Evolutionary conservation across 2,797 vertebrate genomes (phyloP).

Genomic region (Huso huso): DNA sequence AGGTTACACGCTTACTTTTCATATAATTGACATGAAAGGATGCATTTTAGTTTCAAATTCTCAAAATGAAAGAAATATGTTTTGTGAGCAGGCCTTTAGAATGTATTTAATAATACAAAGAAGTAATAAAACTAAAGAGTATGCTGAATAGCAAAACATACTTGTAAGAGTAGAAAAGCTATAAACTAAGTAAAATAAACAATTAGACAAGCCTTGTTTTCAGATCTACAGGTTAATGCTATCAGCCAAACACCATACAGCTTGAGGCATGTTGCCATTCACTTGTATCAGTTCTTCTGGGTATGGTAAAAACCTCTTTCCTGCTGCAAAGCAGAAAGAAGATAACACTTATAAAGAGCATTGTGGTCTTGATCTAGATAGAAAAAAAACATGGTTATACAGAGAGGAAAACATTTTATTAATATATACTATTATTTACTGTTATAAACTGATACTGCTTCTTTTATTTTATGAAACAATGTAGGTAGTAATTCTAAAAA

Average conservation of each 20-base stretch:
- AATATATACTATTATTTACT: no score
- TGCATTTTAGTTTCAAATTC: slow-evolving; percentile 61
- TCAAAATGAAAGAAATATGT: slow-evolving; percentile 93
- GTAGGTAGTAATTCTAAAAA: no score
- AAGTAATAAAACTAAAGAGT: slow-evolving; percentile 74
- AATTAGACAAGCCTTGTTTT: slow-evolving; percentile 65
- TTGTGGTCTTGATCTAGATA: no score
- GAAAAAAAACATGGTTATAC: no score
- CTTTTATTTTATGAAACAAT: no score
- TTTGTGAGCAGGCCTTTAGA: slow-evolving; percentile 54
- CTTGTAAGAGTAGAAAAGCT: slow-evolving; percentile 63
- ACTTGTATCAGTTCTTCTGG: slow-evolving; percentile 56
- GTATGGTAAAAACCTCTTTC: slow-evolving; percentile 52
- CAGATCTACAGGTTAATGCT: slow-evolving; percentile 67
- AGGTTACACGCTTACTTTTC: slow-evolving; percentile 1
- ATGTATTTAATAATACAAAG: slow-evolving; percentile 88
- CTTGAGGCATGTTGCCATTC: slow-evolving; percentile 57
- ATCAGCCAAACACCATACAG: slow-evolving; percentile 62
- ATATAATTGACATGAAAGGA: slow-evolving; percentile 32
- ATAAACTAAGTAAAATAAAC: slow-evolving; percentile 63
- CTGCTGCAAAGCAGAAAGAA: not conserved
- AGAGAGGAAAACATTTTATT: no score
- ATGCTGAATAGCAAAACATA: slow-evolving; percentile 72
- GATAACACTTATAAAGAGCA: slow-evolving; percentile 9
- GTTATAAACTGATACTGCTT: no score